Conservation (phyloP, 2,888 invertebrate species). For the Cheilosia variabilis region DNA sequence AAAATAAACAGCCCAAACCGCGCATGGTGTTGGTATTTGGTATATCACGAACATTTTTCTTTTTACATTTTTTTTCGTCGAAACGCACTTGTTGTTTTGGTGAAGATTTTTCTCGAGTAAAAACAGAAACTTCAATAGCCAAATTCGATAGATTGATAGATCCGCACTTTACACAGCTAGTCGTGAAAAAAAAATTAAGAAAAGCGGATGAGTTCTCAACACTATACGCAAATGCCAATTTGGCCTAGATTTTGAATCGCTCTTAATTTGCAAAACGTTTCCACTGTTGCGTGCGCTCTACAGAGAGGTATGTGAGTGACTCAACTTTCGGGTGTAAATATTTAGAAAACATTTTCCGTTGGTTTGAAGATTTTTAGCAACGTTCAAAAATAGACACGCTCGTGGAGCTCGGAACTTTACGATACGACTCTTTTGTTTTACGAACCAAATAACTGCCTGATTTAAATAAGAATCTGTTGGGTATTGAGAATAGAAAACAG, state of each 20-base stretch:
- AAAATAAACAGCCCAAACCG: conserved; percentile 12
- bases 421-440: too few relatives aligned
- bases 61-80: background rate
- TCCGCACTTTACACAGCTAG: background rate
- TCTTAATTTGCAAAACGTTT: conserved; percentile 7
- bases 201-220: conserved; percentile 6
- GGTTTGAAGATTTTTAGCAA: too few relatives aligned
- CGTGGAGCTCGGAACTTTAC: too few relatives aligned
- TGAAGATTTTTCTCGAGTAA: background rate
- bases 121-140: background rate
- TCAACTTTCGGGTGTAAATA: conserved; percentile 10
- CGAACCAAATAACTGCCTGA: too few relatives aligned
- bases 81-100: background rate
- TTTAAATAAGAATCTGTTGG: too few relatives aligned
- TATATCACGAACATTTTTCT: background rate
- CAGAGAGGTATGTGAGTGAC: background rate
- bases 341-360: background rate
- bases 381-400: too few relatives aligned
- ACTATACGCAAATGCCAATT: conserved; percentile 19
- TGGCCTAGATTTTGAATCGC: conserved; percentile 9
- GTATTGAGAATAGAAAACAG: too few relatives aligned
- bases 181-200: background rate
- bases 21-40: background rate
- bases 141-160: conserved; percentile 1
- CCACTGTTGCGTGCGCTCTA: background rate